Conservation (phyloP, 2,888 invertebrate genomes). For the Phalera bucephala region DNA sequence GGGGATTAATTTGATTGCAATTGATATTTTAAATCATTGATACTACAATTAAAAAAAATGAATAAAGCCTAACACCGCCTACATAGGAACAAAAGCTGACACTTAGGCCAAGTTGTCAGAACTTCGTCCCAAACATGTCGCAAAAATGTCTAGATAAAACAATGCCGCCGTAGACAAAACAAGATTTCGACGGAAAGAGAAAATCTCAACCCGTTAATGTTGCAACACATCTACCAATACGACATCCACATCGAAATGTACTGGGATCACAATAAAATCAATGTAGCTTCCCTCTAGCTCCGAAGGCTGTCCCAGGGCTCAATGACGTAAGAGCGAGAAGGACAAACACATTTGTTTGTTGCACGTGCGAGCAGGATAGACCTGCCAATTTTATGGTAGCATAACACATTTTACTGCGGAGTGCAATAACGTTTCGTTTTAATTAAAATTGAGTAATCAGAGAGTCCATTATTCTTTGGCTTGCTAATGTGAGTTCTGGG, state of each 20-base stretch:
- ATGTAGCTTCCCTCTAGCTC: conserved; percentile 44
- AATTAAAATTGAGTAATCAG: conserved; percentile 43
- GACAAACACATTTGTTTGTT: conserved; percentile 14
- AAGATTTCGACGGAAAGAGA: background rate
- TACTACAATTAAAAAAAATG: too few species aligned
- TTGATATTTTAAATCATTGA: too few species aligned
- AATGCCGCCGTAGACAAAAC: too few species aligned
- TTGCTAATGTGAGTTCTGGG: background rate
- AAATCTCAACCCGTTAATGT: background rate
- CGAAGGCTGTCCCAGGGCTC: conserved; percentile 42
- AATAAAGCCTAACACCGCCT: too few species aligned
- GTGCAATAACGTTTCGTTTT: conserved; percentile 34
- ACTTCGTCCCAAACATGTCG: too few species aligned
- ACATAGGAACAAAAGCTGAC: too few species aligned
- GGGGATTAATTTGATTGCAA: too few species aligned
- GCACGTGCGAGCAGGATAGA: conserved; percentile 25
- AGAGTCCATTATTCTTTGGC: background rate
- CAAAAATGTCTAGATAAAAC: too few species aligned
- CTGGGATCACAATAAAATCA: conserved; percentile 50
- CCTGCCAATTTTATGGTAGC: conserved; percentile 43
- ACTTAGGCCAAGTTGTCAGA: too few species aligned
- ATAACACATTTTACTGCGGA: conserved; percentile 46
- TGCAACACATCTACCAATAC: background rate
- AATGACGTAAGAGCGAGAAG: conserved; percentile 31
- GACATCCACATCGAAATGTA: background rate